Evolutionary conservation across 1,140 invertebrate genomes (phyloP).

Genomic region (Onthophagus taurus): DNA sequence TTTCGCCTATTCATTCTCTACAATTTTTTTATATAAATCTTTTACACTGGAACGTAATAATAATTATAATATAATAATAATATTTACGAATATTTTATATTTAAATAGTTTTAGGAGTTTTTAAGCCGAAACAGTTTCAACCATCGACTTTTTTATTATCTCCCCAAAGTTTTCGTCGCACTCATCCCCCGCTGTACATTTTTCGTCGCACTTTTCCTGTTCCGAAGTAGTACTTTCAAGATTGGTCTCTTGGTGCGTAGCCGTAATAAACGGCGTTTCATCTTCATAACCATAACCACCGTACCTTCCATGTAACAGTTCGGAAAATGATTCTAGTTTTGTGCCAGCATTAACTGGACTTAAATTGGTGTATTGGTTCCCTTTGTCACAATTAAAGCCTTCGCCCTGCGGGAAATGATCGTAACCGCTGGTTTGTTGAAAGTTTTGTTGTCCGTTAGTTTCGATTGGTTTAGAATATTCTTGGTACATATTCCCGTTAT

Average conservation of each 20-base stretch:
- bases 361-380: constrained; percentile 46
- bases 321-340: constrained; percentile 62
- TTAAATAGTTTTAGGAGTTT: neutral
- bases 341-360: constrained; percentile 48
- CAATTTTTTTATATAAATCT: constrained; percentile 37
- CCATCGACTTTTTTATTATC: constrained; percentile 87
- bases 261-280: constrained; percentile 19
- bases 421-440: constrained; percentile 33
- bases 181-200: constrained; percentile 35
- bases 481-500: constrained; percentile 41
- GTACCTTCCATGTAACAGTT: constrained; percentile 51
- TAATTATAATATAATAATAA: constrained; percentile 16
- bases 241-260: constrained; percentile 7
- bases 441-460: constrained; percentile 14
- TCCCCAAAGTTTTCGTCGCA: constrained; percentile 77
- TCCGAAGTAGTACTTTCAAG: constrained; percentile 6
- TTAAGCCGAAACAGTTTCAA: constrained; percentile 76
- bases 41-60: constrained; percentile 35
- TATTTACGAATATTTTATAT: constrained; percentile 6
- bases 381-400: constrained; percentile 13
- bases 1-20: constrained; percentile 27
- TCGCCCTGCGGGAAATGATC: constrained; percentile 23
- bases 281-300: constrained; percentile 37
- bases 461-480: constrained; percentile 38
- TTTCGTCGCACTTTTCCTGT: constrained; percentile 14